phyloP scores from a whole-genome alignment of 53 echinoderm and acorn worm genomes.

The Luidia sarsii region DNA sequence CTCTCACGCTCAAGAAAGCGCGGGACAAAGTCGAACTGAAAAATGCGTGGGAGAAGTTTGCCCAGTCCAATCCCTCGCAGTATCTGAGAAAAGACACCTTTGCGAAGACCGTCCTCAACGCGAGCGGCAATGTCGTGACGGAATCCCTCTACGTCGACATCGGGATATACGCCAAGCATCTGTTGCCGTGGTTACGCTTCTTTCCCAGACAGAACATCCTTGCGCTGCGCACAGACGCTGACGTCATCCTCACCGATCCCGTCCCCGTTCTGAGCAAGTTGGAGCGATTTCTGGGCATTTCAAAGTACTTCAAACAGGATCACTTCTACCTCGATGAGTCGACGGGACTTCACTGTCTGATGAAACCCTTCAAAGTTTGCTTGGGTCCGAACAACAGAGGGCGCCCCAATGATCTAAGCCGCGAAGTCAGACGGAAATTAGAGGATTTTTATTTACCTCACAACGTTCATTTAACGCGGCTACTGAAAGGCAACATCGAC shows the following conservation, averaged over 20 bases:
- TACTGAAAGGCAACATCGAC: too few relatives aligned
- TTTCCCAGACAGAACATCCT: slow-evolving; percentile 2
- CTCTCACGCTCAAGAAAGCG: not conserved
- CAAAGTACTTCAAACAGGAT: not conserved
- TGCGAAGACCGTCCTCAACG: not conserved
- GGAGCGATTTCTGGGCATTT: not conserved
- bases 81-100: not conserved
- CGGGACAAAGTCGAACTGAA: not conserved
- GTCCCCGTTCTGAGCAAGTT: not conserved
- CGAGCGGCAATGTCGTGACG: not conserved
- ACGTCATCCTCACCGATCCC: not conserved
- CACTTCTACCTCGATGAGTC: not conserved
- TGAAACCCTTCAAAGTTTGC: too few relatives aligned
- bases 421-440: too few relatives aligned
- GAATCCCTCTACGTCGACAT: not conserved
- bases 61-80: not conserved
- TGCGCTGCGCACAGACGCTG: not conserved
- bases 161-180: slow-evolving; percentile 20
- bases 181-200: not conserved
- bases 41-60: slow-evolving; percentile 7
- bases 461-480: too few relatives aligned
- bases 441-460: too few relatives aligned
- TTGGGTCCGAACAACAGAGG: too few relatives aligned
- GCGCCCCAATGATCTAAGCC: too few relatives aligned
- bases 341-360: not conserved